A percentile compares a stretch with the other conserved stretches of the same genome.
Evolutionary conservation across 2,113 vertebrate species (phyloP).

Genomic region (Trogon melanurus): DNA sequence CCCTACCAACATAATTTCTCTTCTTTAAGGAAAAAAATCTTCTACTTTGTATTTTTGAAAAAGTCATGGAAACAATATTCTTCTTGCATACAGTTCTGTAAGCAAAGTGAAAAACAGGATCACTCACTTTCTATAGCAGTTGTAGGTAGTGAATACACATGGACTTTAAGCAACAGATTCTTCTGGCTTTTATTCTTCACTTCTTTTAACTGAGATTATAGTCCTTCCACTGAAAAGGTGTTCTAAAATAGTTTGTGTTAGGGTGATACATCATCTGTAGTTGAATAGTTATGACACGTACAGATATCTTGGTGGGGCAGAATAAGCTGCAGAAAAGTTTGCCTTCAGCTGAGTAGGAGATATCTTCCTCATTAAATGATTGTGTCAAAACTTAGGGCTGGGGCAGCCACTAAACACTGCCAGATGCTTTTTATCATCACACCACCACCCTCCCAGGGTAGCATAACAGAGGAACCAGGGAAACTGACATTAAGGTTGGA

Average conservation of each 20-base stretch:
- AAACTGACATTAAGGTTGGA: too few relatives aligned
- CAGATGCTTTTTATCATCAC: too few relatives aligned
- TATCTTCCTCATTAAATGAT: neutral
- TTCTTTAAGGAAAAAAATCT: neutral
- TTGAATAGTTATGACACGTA: neutral
- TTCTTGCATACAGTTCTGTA: neutral
- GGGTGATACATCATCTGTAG: rapidly evolving
- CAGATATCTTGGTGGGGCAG: neutral
- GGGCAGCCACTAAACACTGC: too few relatives aligned
- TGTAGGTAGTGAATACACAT: neutral
- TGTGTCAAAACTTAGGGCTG: too few relatives aligned
- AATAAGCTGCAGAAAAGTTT: neutral
- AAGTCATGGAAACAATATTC: neutral
- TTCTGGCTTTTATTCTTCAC: neutral
- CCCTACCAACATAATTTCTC: neutral
- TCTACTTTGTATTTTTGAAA: neutral
- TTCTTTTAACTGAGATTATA: neutral
- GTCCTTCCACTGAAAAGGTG: neutral
- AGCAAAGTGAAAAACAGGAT: neutral
- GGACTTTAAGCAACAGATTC: neutral
- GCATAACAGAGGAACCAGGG: too few relatives aligned
- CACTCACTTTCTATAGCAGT: neutral
- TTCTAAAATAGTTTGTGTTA: neutral
- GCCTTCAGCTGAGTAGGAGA: neutral
- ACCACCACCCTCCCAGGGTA: too few relatives aligned